phyloP scores from a whole-genome alignment of 2,113 vertebrate genomes.

The Nannospalax galili region DNA sequence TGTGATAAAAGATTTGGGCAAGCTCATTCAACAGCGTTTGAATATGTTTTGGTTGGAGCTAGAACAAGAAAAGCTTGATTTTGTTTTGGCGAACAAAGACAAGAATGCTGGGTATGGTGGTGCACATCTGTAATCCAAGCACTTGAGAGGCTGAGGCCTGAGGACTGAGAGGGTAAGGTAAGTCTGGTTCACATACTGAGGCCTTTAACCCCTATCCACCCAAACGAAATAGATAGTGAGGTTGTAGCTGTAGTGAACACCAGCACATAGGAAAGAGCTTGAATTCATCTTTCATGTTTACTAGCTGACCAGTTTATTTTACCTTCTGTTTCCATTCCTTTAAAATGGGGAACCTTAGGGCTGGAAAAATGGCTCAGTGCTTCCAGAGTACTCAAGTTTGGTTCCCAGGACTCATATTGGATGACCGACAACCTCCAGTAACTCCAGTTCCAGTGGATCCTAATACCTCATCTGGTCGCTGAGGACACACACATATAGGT shows the following conservation, averaged over 20 bases:
- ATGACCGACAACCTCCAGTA: not conserved
- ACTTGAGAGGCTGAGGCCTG: not conserved
- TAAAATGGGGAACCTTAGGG: not conserved
- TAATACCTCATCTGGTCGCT: too few species aligned
- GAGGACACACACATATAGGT: not conserved
- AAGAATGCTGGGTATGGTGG: too few species aligned
- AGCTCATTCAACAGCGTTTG: not conserved
- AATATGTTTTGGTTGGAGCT: not conserved
- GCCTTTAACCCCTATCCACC: not conserved
- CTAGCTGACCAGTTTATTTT: not conserved
- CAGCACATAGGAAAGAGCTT: not conserved
- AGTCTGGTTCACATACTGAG: not conserved
- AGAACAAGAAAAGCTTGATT: not conserved
- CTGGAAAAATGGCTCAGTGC: not conserved
- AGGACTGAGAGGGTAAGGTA: not conserved
- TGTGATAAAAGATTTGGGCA: not conserved
- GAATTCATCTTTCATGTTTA: constrained; percentile 34
- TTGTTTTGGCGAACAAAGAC: not conserved
- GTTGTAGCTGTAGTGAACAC: not conserved
- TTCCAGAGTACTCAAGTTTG: not conserved
- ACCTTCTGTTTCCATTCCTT: constrained; percentile 7
- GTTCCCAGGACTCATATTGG: not conserved
- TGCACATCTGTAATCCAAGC: not conserved
- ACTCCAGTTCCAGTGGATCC: not conserved
- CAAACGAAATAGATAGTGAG: too few species aligned